Conservation (phyloP, 2,113 vertebrate genomes). For the Apaloderma vittatum region DNA sequence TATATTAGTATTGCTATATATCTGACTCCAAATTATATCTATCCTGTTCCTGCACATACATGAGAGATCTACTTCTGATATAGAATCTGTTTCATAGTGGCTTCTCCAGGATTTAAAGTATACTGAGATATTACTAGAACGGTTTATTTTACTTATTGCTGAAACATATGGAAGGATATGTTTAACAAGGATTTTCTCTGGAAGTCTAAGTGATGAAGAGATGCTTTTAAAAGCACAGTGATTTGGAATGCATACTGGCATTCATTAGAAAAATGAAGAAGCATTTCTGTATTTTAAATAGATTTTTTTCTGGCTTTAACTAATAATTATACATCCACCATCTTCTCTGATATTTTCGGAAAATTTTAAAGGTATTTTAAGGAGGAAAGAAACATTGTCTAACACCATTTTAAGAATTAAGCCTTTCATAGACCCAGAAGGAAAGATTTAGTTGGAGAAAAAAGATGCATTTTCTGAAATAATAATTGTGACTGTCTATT, state of each 20-base stretch:
- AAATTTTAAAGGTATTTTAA: not conserved
- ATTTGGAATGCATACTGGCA: not conserved
- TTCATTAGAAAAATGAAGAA: not conserved
- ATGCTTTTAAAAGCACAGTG: not conserved
- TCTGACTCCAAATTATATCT: not conserved
- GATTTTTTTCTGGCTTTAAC: not conserved
- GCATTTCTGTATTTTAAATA: not conserved
- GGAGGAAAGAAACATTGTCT: not conserved
- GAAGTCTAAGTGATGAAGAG: not conserved
- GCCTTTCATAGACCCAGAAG: not conserved
- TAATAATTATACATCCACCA: not conserved
- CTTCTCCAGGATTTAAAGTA: not conserved
- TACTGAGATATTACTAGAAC: not conserved
- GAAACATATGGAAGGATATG: not conserved
- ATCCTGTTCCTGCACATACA: not conserved
- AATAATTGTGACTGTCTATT: not conserved
- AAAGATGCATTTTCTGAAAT: not conserved
- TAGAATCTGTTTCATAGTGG: not conserved
- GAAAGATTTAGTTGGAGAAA: not conserved
- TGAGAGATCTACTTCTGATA: not conserved
- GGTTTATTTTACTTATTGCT: not conserved
- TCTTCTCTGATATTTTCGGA: not conserved
- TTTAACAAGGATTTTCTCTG: not conserved
- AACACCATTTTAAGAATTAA: not conserved
- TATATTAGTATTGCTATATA: not conserved